Evolutionary conservation across 2,888 invertebrate genomes (phyloP).

Genomic region (Andrena bicolor): DNA sequence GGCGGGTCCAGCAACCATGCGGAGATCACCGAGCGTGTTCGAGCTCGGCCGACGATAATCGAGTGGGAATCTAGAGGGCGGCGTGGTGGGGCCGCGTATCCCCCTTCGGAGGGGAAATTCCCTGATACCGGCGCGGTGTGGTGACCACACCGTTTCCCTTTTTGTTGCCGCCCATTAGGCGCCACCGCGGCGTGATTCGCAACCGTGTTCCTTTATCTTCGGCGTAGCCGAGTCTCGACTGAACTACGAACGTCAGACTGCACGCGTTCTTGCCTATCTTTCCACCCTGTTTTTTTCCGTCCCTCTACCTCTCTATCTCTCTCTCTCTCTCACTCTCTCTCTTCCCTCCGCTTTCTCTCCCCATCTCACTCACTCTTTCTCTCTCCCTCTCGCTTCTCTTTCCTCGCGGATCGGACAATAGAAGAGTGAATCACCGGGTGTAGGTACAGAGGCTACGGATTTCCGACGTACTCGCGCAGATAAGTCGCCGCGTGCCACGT

Average conservation of each 20-base stretch:
- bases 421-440: slow-evolving; percentile 66
- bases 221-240: slow-evolving; percentile 52
- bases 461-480: slow-evolving; percentile 52
- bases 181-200: slow-evolving; percentile 84
- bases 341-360: slow-evolving; percentile 2
- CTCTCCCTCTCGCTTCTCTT: slow-evolving; percentile 10
- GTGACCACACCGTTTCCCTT: slow-evolving; percentile 74
- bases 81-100: slow-evolving; percentile 49
- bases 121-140: slow-evolving; percentile 55
- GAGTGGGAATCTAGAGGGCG: slow-evolving; percentile 49
- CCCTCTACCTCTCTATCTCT: background rate
- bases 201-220: slow-evolving; percentile 83
- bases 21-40: slow-evolving; percentile 74
- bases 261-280: slow-evolving; percentile 63
- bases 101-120: slow-evolving; percentile 56
- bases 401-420: slow-evolving; percentile 53
- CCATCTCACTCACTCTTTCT: slow-evolving; percentile 10
- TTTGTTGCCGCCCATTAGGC: slow-evolving; percentile 85
- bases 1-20: slow-evolving; percentile 77
- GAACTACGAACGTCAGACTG: slow-evolving; percentile 55
- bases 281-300: slow-evolving; percentile 37
- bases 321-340: slow-evolving; percentile 12
- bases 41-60: slow-evolving; percentile 55
- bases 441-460: slow-evolving; percentile 58
- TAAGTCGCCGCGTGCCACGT: slow-evolving; percentile 57